Percentiles rank a stretch among this genome's conserved stretches.
Conservation (phyloP, 2,113 vertebrate genomes). For the Isichthys henryi region DNA sequence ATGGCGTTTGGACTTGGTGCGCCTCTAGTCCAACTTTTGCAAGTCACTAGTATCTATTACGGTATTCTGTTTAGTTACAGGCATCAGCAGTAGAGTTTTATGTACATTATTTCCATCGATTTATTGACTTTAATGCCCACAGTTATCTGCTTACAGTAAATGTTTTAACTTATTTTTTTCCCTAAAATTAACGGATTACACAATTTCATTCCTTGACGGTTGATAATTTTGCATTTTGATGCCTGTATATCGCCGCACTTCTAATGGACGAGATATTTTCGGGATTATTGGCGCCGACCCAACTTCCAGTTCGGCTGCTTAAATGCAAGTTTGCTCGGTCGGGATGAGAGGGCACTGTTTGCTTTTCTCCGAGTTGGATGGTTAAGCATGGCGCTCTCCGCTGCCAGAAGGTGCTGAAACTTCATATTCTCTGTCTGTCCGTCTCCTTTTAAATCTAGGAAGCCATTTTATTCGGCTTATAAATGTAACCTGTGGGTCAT, state of each 20-base stretch:
- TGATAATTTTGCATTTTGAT: neutral
- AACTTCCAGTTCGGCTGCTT: neutral
- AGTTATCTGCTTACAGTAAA: neutral
- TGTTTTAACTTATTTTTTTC: neutral
- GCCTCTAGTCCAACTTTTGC: neutral
- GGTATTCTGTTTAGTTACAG: neutral
- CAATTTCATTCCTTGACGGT: neutral
- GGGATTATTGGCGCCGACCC: neutral
- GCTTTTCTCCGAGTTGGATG: neutral
- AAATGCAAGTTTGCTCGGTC: neutral
- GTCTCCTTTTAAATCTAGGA: neutral
- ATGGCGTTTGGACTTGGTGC: neutral
- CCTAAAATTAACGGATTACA: neutral
- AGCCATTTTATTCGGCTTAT: neutral
- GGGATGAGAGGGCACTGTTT: neutral
- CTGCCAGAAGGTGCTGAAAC: conserved; percentile 59
- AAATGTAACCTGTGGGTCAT: neutral
- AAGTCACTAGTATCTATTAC: neutral
- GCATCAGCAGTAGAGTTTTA: neutral
- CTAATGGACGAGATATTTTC: neutral
- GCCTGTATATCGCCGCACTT: neutral
- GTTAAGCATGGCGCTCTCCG: conserved; percentile 54
- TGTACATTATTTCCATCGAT: neutral
- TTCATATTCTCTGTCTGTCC: neutral
- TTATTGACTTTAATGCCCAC: neutral